Conservation (phyloP, 2,113 vertebrate genomes). For the Xyrauchen texanus region DNA sequence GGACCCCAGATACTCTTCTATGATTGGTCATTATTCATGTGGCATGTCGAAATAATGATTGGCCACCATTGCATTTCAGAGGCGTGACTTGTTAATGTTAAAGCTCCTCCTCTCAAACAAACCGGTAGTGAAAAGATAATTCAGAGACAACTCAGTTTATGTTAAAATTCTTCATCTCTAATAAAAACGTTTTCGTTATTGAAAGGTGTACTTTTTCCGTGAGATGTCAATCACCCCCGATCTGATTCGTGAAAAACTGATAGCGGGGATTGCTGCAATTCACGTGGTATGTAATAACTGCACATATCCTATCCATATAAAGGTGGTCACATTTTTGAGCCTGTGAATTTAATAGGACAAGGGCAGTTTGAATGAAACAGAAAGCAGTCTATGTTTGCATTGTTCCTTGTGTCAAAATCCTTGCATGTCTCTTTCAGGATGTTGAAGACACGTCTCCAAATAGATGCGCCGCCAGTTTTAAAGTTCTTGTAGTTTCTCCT, state of each 20-base stretch:
- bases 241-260: constrained; percentile 78
- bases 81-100: background rate
- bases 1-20: background rate
- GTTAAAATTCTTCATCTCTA: background rate
- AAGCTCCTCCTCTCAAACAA: background rate
- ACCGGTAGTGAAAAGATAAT: constrained; percentile 11
- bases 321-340: no score
- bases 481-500: constrained; percentile 83
- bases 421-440: constrained; percentile 72
- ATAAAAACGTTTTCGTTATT: background rate
- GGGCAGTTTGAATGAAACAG: background rate
- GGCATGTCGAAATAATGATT: background rate
- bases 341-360: background rate
- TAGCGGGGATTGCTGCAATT: constrained; percentile 75
- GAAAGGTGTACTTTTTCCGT: background rate
- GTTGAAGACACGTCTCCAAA: constrained; percentile 84
- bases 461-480: constrained; percentile 85
- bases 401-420: no score
- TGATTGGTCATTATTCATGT: constrained; percentile 4
- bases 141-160: background rate
- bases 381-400: background rate
- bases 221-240: constrained; percentile 75
- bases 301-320: background rate
- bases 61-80: background rate
- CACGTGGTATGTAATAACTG: constrained; percentile 78